Conservation (phyloP, 2,113 vertebrate species). For the Fulica atra region DNA sequence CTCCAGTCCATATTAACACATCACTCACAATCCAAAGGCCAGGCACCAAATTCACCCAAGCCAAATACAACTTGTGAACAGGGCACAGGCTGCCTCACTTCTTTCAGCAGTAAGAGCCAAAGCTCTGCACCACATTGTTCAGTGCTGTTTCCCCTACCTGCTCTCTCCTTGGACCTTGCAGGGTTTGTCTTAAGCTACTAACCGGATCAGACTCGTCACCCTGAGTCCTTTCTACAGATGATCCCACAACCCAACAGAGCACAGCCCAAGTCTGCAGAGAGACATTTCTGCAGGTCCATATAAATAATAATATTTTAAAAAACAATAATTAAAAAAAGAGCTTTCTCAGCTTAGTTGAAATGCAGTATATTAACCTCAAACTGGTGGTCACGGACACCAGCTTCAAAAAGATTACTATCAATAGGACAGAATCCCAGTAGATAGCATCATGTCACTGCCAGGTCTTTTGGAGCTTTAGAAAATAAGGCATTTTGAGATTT, state of each 20-base stretch:
- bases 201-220: neutral
- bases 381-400: constrained; percentile 35
- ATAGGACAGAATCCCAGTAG: constrained; percentile 25
- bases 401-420: constrained; percentile 46
- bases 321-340: neutral
- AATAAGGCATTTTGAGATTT: neutral
- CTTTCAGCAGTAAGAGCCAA: neutral
- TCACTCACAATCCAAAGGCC: neutral
- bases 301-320: neutral
- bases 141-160: neutral
- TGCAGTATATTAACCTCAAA: constrained; percentile 28
- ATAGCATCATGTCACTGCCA: neutral
- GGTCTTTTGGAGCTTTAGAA: neutral
- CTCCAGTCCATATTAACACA: neutral
- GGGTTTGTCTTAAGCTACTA: neutral
- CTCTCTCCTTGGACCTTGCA: neutral
- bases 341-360: neutral
- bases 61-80: neutral
- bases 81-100: neutral
- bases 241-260: neutral
- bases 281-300: constrained; percentile 43
- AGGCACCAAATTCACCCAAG: neutral
- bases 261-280: neutral
- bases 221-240: neutral
- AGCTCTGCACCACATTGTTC: neutral